Evolutionary conservation across 2,113 vertebrate genomes (phyloP).

Genomic region (Barbus barbus): DNA sequence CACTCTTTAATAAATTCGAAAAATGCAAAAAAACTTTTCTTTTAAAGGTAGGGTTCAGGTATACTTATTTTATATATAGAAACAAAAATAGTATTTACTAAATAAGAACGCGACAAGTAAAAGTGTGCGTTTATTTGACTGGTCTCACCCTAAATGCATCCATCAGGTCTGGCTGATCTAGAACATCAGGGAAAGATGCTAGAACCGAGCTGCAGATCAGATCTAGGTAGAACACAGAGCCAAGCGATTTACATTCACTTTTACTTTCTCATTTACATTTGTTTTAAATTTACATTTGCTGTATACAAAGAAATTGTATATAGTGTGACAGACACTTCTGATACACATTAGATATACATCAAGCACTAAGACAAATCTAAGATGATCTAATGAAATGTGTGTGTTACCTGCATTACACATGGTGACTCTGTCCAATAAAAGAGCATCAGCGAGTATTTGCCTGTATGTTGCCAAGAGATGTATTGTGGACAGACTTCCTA

Average conservation of each 20-base stretch:
- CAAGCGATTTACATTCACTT: background rate
- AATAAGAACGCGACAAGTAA: background rate
- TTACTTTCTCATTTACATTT: no score
- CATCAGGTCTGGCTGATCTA: conserved; percentile 90
- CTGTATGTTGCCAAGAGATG: conserved; percentile 84
- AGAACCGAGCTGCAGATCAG: conserved; percentile 85
- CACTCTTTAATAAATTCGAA: background rate
- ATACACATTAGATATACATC: background rate
- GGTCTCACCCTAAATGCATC: conserved; percentile 87
- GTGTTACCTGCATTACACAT: conserved; percentile 82
- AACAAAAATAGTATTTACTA: no score
- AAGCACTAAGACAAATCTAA: background rate
- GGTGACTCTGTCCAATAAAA: conserved; percentile 83
- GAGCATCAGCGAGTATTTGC: conserved; percentile 85
- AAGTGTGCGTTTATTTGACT: background rate
- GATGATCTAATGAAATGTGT: background rate
- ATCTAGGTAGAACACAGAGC: conserved; percentile 71
- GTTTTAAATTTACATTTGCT: conserved; percentile 8
- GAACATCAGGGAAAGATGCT: conserved; percentile 83
- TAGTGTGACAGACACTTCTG: background rate
- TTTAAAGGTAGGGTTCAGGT: no score
- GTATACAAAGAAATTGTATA: background rate
- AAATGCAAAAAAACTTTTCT: background rate
- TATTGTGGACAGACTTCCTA: conserved; percentile 81
- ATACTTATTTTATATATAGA: background rate